These are phyloP conservation scores for Gambusia yucatana DNA, from an alignment of 2,797 vertebrate species.

Conservation along the genomic window DNA sequence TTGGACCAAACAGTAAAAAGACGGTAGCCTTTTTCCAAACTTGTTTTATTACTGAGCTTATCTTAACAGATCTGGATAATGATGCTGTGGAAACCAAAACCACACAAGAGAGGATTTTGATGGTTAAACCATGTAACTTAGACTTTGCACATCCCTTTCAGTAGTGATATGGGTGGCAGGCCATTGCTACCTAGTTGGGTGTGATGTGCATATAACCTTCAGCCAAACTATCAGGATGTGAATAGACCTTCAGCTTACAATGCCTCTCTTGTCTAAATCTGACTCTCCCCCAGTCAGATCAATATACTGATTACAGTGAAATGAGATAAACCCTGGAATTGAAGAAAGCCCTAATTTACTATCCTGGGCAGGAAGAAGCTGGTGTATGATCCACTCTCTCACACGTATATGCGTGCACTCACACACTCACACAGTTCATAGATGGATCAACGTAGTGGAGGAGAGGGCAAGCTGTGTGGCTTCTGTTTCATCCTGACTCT, in stretches of 20 bases:
- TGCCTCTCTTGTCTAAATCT: conserved; percentile 68
- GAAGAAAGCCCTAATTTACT: conserved; percentile 70
- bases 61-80: background rate
- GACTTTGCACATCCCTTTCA: background rate
- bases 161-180: conserved; percentile 14
- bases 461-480: conserved; percentile 41
- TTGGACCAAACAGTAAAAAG: background rate
- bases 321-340: conserved; percentile 78
- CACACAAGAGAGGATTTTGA: conserved; percentile 15
- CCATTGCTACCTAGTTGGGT: conserved; percentile 16
- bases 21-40: background rate
- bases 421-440: conserved; percentile 26
- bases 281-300: conserved; percentile 70
- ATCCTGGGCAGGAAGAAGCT: conserved; percentile 58
- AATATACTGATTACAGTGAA: conserved; percentile 80
- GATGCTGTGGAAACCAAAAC: background rate
- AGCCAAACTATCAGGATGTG: conserved; percentile 70
- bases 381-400: conserved; percentile 49
- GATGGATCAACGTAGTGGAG: conserved; percentile 45
- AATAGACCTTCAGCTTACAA: conserved; percentile 78
- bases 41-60: too few relatives aligned
- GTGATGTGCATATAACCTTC: conserved; percentile 73
- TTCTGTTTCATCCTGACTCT: conserved; percentile 38
- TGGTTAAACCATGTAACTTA: conserved; percentile 14
- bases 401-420: conserved; percentile 20